Base-by-base conservation (phyloP, 2,797 vertebrate species). In the Microctenopoma stevenorrisi region DNA sequence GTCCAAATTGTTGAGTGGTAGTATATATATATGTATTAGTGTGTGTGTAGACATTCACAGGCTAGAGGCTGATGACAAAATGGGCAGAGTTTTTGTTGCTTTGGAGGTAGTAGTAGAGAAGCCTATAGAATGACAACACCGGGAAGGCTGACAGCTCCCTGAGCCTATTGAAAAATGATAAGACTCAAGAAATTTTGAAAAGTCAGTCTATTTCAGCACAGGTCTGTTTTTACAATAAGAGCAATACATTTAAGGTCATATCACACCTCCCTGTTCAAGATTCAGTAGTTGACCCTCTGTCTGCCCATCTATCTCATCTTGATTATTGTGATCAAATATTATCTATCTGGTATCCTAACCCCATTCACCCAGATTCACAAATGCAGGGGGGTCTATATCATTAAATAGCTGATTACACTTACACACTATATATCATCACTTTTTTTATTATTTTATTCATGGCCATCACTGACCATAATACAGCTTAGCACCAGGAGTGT, bases 31-130 rank as follows among this genome's bases (percentile, higher is more conserved):
- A 22, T 22, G 22, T 22, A 22, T 22, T 22, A 22, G 22, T 47
- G 47, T 65, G 60, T 67, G 51, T 67, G 38, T 43, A 79, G 82
- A 92, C 92, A 93, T 92, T 94, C 92, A 89, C 85, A 90, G 90
- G 86, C 79, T 85, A 75, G 82, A 89, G 84, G 89, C 89, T 90
- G 84, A 87, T 86, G 80, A 87, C 85, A 85, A 82, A 75, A 72
- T 35, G 64, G 81, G 80, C 85, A 85, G 73, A 80, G 69, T 87
- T 87, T 87, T 89, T 87, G 88, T 84, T 86, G 79, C 81, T 88
- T 95, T 96, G 96, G 97, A 98, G 97, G 96, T 98, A 98, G 97
- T 96, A 95, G 93, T 94, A 89, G 44, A 84, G 77, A 79, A 81
- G 73, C 63, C 60, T 54, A 59, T 70, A 62, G 49, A 74, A 79